These are phyloP conservation scores for Drosophila tanythrix DNA, from an alignment of 2,888 invertebrate genomes.

Conservation along the genomic window DNA sequence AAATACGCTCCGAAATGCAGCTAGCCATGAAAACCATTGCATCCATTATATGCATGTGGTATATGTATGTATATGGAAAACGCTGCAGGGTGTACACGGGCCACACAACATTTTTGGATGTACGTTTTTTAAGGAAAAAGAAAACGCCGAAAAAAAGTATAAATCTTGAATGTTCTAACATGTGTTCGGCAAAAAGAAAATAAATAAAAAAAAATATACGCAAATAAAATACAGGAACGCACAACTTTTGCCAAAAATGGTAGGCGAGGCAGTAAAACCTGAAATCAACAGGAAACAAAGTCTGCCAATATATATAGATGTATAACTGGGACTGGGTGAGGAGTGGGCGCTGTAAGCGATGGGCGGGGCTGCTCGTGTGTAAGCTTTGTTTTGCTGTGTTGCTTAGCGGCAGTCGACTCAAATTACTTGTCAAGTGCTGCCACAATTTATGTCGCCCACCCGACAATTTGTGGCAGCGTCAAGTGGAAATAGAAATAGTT, in stretches of 20 bases:
- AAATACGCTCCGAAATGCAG: conserved; percentile 52
- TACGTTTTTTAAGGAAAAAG: conserved; percentile 11
- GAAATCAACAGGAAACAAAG: conserved; percentile 39
- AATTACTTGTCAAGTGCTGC: conserved; percentile 58
- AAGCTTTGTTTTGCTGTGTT: conserved; percentile 36
- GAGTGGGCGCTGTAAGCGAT: neutral
- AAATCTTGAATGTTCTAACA: conserved; percentile 76
- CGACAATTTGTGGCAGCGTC: conserved; percentile 41
- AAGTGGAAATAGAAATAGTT: conserved; percentile 31
- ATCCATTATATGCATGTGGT: conserved; percentile 35
- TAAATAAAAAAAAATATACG: conserved; percentile 40
- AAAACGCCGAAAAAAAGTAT: conserved; percentile 37
- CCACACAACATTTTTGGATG: conserved; percentile 37
- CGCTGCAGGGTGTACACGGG: conserved; percentile 24
- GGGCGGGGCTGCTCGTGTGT: neutral
- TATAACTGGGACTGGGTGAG: neutral
- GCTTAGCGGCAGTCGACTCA: conserved; percentile 53
- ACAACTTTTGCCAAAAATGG: conserved; percentile 36
- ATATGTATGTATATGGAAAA: conserved; percentile 26
- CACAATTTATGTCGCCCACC: conserved; percentile 45
- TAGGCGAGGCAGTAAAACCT: conserved; percentile 27
- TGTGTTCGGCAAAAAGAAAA: conserved; percentile 56
- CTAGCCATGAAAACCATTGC: conserved; percentile 68
- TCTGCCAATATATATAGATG: conserved; percentile 3
- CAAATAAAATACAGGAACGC: conserved; percentile 43